Percentiles rank a stretch among this genome's conserved stretches.
Evolutionary conservation across 2,113 vertebrate species (phyloP).

Genomic region (Eublepharis macularius): DNA sequence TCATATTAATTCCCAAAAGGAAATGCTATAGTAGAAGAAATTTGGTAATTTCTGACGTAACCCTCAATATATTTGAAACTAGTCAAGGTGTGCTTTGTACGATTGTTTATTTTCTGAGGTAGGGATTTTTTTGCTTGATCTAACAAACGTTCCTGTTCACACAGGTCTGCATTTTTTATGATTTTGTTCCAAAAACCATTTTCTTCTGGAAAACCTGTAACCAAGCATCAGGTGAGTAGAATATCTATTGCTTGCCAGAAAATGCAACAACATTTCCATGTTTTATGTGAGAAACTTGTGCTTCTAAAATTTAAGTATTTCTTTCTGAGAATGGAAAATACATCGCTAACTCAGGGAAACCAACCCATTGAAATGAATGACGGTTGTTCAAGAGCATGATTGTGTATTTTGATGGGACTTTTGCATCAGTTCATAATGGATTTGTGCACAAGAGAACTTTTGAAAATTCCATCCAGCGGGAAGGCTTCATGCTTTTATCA

Average conservation of each 20-base stretch:
- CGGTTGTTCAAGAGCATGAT: background rate
- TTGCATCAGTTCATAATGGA: background rate
- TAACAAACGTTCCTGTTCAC: conserved; percentile 40
- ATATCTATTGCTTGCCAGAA: background rate
- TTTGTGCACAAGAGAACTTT: background rate
- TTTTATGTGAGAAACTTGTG: background rate
- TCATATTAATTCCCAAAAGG: background rate
- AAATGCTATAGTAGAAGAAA: background rate
- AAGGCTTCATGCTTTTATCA: background rate
- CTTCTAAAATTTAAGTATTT: background rate
- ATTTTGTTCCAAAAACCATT: conserved; percentile 98
- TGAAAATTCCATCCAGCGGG: background rate
- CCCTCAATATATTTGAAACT: background rate
- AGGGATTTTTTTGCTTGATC: background rate
- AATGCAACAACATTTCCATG: background rate
- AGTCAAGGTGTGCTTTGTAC: background rate
- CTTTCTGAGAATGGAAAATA: background rate
- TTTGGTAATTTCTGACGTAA: background rate
- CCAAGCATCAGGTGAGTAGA: conserved; percentile 87
- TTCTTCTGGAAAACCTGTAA: conserved; percentile 92
- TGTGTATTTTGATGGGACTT: background rate
- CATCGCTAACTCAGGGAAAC: background rate
- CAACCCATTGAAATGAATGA: background rate
- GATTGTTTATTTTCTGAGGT: background rate
- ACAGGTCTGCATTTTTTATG: conserved; percentile 90